Conservation (phyloP, 2,797 vertebrate genomes). For the Cuniculus paca region DNA sequence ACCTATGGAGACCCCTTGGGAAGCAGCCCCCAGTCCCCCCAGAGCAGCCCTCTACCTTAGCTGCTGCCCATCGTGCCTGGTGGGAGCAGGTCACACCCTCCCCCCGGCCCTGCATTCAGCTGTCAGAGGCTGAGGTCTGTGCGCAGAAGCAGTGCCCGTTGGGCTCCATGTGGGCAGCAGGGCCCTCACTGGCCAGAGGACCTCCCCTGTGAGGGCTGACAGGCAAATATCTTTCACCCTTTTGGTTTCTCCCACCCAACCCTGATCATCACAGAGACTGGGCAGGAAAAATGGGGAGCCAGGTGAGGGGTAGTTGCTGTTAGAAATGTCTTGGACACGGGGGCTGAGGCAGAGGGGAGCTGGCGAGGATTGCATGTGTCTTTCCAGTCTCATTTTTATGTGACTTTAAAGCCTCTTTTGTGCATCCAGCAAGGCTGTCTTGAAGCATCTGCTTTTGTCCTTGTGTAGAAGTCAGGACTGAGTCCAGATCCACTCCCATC, state of each 20-base stretch:
- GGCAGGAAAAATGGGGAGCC: fast-evolving
- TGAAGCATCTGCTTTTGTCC: constrained; percentile 61
- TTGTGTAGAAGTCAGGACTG: background rate
- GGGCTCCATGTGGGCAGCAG: fast-evolving
- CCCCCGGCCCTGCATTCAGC: background rate
- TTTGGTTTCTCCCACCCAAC: background rate
- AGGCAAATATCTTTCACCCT: background rate
- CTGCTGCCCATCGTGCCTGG: background rate
- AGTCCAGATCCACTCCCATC: background rate
- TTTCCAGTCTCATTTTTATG: background rate
- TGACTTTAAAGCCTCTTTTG: background rate
- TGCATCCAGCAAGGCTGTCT: background rate
- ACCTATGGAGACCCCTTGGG: background rate
- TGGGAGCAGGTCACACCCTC: no score
- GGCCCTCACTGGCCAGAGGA: background rate
- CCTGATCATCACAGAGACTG: fast-evolving
- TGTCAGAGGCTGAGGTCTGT: no score
- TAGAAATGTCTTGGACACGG: background rate
- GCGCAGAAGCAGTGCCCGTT: fast-evolving
- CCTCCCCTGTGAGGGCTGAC: background rate
- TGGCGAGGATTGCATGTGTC: background rate
- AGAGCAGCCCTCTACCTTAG: background rate
- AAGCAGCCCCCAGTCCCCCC: background rate
- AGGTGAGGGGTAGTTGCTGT: no score
- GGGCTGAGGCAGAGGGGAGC: background rate